Evolutionary conservation across 2,797 vertebrate species (phyloP).

Genomic region (Toxotes lorentzi): DNA sequence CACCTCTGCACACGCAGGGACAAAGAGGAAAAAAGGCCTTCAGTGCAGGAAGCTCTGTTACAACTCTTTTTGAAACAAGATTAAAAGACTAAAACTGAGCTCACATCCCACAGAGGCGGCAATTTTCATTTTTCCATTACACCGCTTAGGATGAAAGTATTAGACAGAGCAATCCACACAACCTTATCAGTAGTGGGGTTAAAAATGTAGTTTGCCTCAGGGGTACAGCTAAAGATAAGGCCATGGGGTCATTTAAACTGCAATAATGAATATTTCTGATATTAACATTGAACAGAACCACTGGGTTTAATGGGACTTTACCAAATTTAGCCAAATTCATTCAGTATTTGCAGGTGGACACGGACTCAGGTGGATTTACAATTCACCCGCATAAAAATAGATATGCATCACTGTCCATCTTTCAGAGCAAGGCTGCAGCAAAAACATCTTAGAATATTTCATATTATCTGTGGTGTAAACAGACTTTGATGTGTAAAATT

Average conservation of each 20-base stretch:
- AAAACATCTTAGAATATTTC: slow-evolving; percentile 15
- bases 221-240: background rate
- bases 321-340: background rate
- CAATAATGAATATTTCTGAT: background rate
- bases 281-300: background rate
- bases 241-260: background rate
- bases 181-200: background rate
- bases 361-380: background rate
- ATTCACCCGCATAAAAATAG: slow-evolving; percentile 10
- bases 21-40: background rate
- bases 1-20: slow-evolving; percentile 87
- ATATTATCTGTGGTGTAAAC: slow-evolving; percentile 12
- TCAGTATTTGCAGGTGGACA: background rate
- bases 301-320: background rate
- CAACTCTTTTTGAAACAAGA: slow-evolving; percentile 8
- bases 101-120: slow-evolving; percentile 5
- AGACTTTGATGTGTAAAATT: slow-evolving; percentile 26
- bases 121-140: slow-evolving; percentile 17
- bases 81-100: slow-evolving; percentile 16
- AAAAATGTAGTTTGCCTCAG: background rate
- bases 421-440: slow-evolving; percentile 17
- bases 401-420: slow-evolving; percentile 3
- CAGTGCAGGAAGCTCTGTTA: background rate
- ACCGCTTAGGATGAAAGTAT: slow-evolving; percentile 2
- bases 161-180: background rate